Conservation (phyloP, 2,888 invertebrate species). For the Drosophila ustulata region DNA sequence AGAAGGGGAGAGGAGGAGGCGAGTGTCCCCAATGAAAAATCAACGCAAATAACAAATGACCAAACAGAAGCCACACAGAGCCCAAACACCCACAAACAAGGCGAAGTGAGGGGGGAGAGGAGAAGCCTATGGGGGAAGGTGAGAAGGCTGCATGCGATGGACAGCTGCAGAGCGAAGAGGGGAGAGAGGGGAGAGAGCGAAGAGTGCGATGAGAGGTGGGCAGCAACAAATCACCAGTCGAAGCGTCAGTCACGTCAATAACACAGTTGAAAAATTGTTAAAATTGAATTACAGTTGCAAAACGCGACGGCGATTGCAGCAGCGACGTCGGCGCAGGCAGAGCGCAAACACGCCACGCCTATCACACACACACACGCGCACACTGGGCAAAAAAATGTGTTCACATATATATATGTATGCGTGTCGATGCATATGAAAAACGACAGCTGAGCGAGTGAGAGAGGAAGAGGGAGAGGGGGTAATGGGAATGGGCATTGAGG, state of each 20-base stretch:
- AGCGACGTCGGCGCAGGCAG: conserved; percentile 37
- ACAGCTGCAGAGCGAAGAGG: conserved; percentile 4
- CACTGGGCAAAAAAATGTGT: conserved; percentile 20
- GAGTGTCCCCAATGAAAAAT: conserved; percentile 39
- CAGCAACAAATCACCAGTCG: conserved; percentile 81
- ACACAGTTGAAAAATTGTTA: conserved; percentile 84
- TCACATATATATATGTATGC: conserved; percentile 12
- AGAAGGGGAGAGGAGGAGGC: not conserved
- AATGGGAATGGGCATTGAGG: conserved; percentile 25
- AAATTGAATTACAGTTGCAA: conserved; percentile 82
- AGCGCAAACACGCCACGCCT: conserved; percentile 25
- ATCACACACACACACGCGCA: conserved; percentile 19
- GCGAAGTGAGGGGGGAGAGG: not conserved
- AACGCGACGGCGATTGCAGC: conserved; percentile 70
- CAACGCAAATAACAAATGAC: conserved; percentile 77
- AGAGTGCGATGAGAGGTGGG: not conserved
- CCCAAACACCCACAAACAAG: conserved; percentile 35
- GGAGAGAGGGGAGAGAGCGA: too few species aligned
- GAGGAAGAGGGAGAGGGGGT: not conserved
- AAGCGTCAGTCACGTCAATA: conserved; percentile 83
- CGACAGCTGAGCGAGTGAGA: conserved; percentile 39
- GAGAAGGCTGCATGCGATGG: too few species aligned
- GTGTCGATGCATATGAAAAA: conserved; percentile 69
- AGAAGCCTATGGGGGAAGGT: conserved; percentile 24
- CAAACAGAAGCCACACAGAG: conserved; percentile 47